phyloP scores from a whole-genome alignment of 2,888 invertebrate species.

The Nowickia ferox region DNA sequence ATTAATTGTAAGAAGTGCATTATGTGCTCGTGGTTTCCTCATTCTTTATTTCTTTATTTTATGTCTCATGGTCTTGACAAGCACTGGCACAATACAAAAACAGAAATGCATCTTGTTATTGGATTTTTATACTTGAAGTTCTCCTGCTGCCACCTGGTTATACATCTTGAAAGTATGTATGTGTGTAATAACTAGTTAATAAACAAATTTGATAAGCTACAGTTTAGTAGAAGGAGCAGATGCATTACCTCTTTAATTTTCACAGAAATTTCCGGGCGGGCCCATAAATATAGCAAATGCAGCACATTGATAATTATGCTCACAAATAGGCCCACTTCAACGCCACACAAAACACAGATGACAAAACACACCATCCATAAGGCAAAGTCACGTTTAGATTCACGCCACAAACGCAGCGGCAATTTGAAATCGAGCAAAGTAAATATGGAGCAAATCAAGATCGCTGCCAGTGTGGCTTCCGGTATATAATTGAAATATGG shows the following conservation, averaged over 20 bases:
- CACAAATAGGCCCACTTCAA: conserved; percentile 91
- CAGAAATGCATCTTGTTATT: no score
- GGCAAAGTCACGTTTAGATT: conserved; percentile 86
- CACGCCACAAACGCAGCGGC: conserved; percentile 85
- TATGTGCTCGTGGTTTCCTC: no score
- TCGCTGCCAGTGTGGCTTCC: conserved; percentile 92
- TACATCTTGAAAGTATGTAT: neutral
- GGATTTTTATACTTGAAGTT: no score
- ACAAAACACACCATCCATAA: conserved; percentile 88
- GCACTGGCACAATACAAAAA: no score
- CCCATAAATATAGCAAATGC: conserved; percentile 87
- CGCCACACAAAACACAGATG: conserved; percentile 87
- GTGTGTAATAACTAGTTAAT: neutral
- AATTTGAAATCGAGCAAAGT: conserved; percentile 78
- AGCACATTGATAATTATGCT: conserved; percentile 88
- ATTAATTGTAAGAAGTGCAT: no score
- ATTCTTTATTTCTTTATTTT: no score
- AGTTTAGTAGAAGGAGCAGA: neutral
- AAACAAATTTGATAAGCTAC: no score
- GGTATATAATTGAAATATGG: conserved; percentile 94
- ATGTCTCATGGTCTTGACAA: no score
- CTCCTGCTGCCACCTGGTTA: neutral
- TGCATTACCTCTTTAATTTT: conserved; percentile 78
- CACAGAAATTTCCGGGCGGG: conserved; percentile 85
- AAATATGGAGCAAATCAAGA: conserved; percentile 93